Percentiles rank a stretch among this genome's conserved stretches.
These are phyloP conservation scores for Xiphophorus couchianus DNA, from an alignment of 2,113 vertebrate species.

Conservation along the genomic window DNA sequence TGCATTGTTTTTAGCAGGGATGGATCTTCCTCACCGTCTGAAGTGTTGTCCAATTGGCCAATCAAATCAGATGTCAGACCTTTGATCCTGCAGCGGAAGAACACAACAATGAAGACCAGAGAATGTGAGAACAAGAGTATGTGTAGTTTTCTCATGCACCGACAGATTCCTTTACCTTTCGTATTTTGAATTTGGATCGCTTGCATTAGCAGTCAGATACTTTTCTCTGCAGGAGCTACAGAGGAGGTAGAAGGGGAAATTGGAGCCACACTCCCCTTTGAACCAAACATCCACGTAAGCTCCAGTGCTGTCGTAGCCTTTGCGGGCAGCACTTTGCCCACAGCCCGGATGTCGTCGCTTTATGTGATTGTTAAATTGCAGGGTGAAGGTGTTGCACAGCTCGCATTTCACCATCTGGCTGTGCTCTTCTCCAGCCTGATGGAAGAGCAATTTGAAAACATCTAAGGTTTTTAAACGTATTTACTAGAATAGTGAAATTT, in stretches of 20 bases:
- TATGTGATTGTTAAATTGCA: constrained; percentile 84
- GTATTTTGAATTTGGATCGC: constrained; percentile 62
- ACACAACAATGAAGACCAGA: constrained; percentile 3
- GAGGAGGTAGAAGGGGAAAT: constrained; percentile 84
- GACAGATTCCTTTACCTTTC: constrained; percentile 65
- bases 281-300: constrained; percentile 85
- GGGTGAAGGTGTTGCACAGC: constrained; percentile 82
- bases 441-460: neutral
- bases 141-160: neutral
- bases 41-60: constrained; percentile 79
- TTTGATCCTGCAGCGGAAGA: constrained; percentile 67
- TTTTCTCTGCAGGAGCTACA: constrained; percentile 82
- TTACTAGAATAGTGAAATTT: neutral
- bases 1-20: neutral
- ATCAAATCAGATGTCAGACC: constrained; percentile 82
- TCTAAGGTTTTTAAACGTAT: neutral
- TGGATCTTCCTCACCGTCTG: constrained; percentile 75
- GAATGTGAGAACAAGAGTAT: neutral
- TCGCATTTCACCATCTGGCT: constrained; percentile 85
- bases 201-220: constrained; percentile 76
- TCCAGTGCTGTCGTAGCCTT: constrained; percentile 84
- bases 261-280: constrained; percentile 84
- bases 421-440: constrained; percentile 77
- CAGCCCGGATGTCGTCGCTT: constrained; percentile 83
- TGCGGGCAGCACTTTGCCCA: constrained; percentile 81